Evolutionary conservation across 2,797 vertebrate genomes (phyloP), one percentile per base, ranked within the genome.

Genomic region (Alosa sapidissima): DNA sequence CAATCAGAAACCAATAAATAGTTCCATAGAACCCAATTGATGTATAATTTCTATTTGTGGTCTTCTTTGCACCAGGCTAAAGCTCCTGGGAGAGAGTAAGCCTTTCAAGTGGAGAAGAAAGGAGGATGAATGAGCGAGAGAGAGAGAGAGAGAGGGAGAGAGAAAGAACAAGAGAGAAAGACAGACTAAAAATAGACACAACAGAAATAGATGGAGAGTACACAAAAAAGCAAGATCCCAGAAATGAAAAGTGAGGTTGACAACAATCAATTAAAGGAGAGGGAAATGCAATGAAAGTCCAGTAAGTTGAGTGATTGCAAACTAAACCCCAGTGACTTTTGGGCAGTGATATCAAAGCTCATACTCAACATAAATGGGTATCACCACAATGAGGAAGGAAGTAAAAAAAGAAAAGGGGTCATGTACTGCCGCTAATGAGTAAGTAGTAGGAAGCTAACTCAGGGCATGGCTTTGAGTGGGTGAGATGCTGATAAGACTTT

Each of bases 61-160:
- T 21, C 8, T 65, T 65, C 55, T 65, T 28, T 24, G 60, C 7
- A 28, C 60, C 21, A 60, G 58, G 5, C 21, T 24, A 21, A 5
- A 65, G 60, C 24, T 24, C 60, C 60, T 75, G 16, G 68, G 16
- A 36, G 8, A 65, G 33, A 36, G 65, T 33, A 72, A n/a, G 83
- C 60, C 9, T 83, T 21, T n/a, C 14, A 13, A 72, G 65, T 1
- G 28, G 33, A 72, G 28, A 72, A 72, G 28, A 62, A 36, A 33
- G 81, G 48, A 49, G 52, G 3, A 28, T 60, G 47, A 54, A 36
- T 19, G 21, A 83, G 55, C 24, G 54, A 47, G 55, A 33, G 14
- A 58, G 11, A 58, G 60, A 52, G 84, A 65, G 83, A 19, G 83
- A 58, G 60, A 52, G 84, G 65, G 83, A 19, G 83, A 21, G 24